Evolutionary conservation across 2,797 vertebrate species (phyloP).

Genomic region (Takifugu ocellatus): DNA sequence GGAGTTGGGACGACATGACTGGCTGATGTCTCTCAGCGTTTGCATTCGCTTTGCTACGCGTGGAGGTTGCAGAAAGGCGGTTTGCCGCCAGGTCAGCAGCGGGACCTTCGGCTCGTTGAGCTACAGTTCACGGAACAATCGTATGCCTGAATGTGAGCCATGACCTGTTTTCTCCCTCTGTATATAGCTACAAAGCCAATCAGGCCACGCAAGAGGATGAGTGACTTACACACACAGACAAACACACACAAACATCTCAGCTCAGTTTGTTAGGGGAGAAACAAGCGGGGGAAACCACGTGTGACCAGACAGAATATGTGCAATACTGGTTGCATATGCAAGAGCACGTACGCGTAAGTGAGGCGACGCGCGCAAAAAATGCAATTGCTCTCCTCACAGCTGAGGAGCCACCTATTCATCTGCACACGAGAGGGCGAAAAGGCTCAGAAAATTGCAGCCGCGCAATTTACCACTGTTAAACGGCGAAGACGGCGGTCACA

Average conservation of each 20-base stretch:
- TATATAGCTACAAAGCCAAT: constrained; percentile 42
- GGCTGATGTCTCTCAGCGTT: too few species aligned
- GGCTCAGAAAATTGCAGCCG: constrained; percentile 70
- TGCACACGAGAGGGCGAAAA: constrained; percentile 73
- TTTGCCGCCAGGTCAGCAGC: constrained; percentile 30
- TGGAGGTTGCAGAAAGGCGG: too few species aligned
- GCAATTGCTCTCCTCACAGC: constrained; percentile 70
- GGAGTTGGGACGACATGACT: constrained; percentile 24
- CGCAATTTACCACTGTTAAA: constrained; percentile 66
- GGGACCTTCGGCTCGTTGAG: constrained; percentile 46
- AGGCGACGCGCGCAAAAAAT: constrained; percentile 28
- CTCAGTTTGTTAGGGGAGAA: constrained; percentile 8
- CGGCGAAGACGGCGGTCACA: constrained; percentile 47
- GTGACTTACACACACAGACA: constrained; percentile 32
- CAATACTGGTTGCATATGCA: neutral
- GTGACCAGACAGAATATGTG: neutral
- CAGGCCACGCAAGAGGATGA: constrained; percentile 49
- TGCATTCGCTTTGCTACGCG: too few species aligned
- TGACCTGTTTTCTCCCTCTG: constrained; percentile 62
- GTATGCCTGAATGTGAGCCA: constrained; percentile 59
- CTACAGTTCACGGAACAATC: constrained; percentile 49
- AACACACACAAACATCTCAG: constrained; percentile 6
- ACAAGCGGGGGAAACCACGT: neutral
- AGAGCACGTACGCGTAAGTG: too few species aligned
- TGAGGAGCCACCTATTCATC: constrained; percentile 77